Conservation (phyloP, 2,797 vertebrate species). For the Alfaro cultratus region DNA sequence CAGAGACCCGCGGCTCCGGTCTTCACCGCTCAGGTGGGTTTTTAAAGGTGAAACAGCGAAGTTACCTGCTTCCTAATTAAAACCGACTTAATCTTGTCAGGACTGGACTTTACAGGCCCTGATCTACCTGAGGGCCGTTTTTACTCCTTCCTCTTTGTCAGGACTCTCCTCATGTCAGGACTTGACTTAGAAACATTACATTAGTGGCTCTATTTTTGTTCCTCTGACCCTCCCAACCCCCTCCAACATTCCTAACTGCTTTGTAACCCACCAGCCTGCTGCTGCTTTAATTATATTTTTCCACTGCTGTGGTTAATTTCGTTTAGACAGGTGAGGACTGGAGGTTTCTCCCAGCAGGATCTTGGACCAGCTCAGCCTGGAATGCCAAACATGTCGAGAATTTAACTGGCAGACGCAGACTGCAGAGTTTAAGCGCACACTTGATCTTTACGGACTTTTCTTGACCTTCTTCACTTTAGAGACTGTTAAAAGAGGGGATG, state of each 20-base stretch:
- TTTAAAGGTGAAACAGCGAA: background rate
- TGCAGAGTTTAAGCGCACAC: conserved; percentile 14
- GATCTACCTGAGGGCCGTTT: conserved; percentile 5
- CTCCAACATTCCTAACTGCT: conserved; percentile 45
- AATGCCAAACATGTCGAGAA: conserved; percentile 74
- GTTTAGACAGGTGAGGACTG: conserved; percentile 23
- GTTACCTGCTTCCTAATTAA: conserved; percentile 11
- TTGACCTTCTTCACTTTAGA: conserved; percentile 11
- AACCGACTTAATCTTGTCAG: conserved; percentile 32
- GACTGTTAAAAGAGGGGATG: background rate
- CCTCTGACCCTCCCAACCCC: conserved; percentile 32
- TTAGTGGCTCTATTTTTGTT: conserved; percentile 48
- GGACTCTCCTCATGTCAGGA: conserved; percentile 33
- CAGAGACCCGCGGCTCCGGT: background rate
- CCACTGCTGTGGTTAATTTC: background rate
- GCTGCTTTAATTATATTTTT: conserved; percentile 2
- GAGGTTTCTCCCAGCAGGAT: conserved; percentile 43
- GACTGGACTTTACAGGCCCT: conserved; percentile 48
- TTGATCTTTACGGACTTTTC: background rate
- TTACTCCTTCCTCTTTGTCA: conserved; percentile 21
- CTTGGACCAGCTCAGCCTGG: conserved; percentile 51
- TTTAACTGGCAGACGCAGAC: conserved; percentile 46
- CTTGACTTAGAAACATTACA: conserved; percentile 43
- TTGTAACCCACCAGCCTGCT: conserved; percentile 17
- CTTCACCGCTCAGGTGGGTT: conserved; percentile 51